A percentile compares a stretch with the other conserved stretches of the same genome.
Conservation (phyloP, 2,797 vertebrate species). For the Leuciscus waleckii region DNA sequence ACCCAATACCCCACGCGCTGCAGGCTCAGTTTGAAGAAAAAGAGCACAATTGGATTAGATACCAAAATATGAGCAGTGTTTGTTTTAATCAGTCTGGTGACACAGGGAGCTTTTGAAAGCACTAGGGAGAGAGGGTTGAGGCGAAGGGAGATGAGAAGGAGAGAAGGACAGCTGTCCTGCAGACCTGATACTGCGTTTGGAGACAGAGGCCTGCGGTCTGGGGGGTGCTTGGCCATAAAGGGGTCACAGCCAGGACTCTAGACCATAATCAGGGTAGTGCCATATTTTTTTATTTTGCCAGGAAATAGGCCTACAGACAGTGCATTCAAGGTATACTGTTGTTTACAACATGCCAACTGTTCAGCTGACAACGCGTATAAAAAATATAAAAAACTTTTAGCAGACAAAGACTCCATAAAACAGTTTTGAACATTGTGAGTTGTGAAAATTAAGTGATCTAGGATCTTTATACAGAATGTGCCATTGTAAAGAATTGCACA, state of each 20-base stretch:
- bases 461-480: neutral
- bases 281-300: neutral
- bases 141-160: constrained; percentile 57
- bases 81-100: constrained; percentile 93
- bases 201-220: constrained; percentile 73
- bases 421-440: neutral
- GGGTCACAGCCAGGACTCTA: constrained; percentile 78
- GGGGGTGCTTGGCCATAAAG: constrained; percentile 72
- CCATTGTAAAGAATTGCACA: no score
- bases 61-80: constrained; percentile 90
- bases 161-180: constrained; percentile 75
- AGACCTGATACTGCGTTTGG: constrained; percentile 72
- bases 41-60: constrained; percentile 90
- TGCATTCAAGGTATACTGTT: neutral
- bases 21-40: constrained; percentile 80
- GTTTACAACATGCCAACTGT: neutral
- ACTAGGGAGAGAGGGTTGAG: constrained; percentile 68
- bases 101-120: constrained; percentile 86
- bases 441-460: neutral
- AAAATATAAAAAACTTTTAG: neutral
- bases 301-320: neutral
- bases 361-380: neutral
- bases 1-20: constrained; percentile 83
- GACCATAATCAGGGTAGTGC: neutral
- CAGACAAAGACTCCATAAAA: neutral